Evolutionary conservation across 2,888 invertebrate genomes (phyloP), one percentile per base, ranked within the genome.

Genomic region (Ectemnius continuus): DNA sequence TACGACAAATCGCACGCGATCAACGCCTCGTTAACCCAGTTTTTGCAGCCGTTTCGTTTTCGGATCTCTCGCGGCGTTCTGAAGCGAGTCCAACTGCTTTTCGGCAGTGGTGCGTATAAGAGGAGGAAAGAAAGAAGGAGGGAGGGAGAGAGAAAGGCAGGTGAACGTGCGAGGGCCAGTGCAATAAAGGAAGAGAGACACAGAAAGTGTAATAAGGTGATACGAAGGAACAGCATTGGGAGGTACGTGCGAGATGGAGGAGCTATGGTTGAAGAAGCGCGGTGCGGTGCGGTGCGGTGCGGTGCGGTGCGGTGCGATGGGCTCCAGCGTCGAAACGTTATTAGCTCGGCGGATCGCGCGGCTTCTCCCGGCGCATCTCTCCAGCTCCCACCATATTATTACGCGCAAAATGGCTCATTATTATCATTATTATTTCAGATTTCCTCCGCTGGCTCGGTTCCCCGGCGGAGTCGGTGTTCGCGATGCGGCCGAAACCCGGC

Each of bases 371-470:
- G 79, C 81, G 78, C 80, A 84, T 85, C 81, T 36, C 36, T 2
- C 73, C 75, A 76, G 85, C 88, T 86, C 84, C 86, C 86, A 89
- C 87, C 88, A 79, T 89, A 88, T 89, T 88, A 89, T 89, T 89
- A 89, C 87, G 84, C 88, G 86, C 87, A 87, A 89, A 89, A 89
- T 88, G 88, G 85, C 88, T 89, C 89, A 88, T 89, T 89, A 89
- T 89, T 87, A 88, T 89, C 88, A 88, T 89, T 89, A 89, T 88
- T 88, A 88, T 88, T 88, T 88, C 85, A 88, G 88, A 89, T 87
- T 88, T 88, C 83, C 85, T 85, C 79, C 85, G 81, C 85, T 79
- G 79, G 79, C 68, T 56, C 81, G 76, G 6, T 23, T 36, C 36
- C 8, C 36, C 36, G 36, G 36, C 11, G 1, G 36, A 36, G 36